Evolutionary conservation across 2,888 invertebrate species (phyloP), one percentile per base, ranked within the genome.

Genomic region (Cistogaster globosa): DNA sequence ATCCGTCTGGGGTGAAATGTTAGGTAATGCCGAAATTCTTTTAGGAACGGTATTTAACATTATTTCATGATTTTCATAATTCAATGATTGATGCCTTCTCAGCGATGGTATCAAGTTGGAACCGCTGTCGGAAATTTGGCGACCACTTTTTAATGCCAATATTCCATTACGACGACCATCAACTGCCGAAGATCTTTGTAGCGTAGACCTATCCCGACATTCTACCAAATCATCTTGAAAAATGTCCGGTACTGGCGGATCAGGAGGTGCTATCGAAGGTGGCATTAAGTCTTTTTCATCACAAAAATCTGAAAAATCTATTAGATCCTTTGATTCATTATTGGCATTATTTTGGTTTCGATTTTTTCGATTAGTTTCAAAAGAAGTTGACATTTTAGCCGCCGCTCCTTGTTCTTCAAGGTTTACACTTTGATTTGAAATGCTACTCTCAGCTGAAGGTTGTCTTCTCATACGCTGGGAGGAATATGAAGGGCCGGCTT

Each of bases 81-180:
- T 92, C 14, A 92, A 82, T 68, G 92, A 92, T 87, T 92, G 92
- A 79, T 92, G 92, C 8, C 91, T 90, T 1, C 92, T 89, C 45
- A 88, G 63, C 0, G 81, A 65, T 4, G 87, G 63, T 55, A 83
- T 78, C 5, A 83, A 78, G 48, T 63, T 82, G 0, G 74, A 51
- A 18, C 65, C 38, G n/a, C 57, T 36, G 11, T 87, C 77, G 2
- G 80, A 87, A 80, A 83, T 48, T 45, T 86, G 87, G 2, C 69
- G 79, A 3, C 86, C 85, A 22, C 80, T 83, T 26, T 89, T 89
- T 48, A 89, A 86, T 2, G 90, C 91, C 84, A 91, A 87, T 2
- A 93, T 93, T 32, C 93, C 93, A 86, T 93, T 93, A n/a, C 93
- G 90, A 1, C 93, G 88, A 0, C 93, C 93, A 88, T 93, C 93